phyloP scores from a whole-genome alignment of 2,888 invertebrate species.

The Helicoverpa assulta region DNA sequence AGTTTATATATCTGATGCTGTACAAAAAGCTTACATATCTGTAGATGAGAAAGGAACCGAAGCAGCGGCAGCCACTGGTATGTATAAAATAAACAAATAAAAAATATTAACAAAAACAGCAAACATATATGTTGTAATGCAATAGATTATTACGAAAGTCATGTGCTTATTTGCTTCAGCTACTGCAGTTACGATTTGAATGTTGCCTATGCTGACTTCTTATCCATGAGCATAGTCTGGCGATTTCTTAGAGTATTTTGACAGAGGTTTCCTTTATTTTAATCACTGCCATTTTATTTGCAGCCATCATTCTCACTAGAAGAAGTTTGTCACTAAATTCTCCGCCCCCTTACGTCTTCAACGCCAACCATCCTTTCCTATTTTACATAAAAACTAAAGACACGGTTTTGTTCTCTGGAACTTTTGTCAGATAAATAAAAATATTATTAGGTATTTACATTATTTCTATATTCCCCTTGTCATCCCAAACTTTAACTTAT shows the following conservation, averaged over 20 bases:
- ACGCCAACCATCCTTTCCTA: conserved; percentile 60
- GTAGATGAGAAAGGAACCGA: conserved; percentile 76
- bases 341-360: conserved; percentile 47
- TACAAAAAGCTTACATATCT: conserved; percentile 72
- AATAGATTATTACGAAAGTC: no score
- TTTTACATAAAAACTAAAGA: conserved; percentile 50
- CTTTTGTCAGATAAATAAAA: conserved; percentile 47
- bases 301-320: conserved; percentile 38
- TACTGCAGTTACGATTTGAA: no score
- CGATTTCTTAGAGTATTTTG: no score
- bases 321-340: conserved; percentile 36
- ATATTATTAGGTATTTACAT: not conserved
- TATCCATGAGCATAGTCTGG: no score
- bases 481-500: conserved; percentile 17
- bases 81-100: conserved; percentile 24
- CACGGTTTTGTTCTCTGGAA: conserved; percentile 55
- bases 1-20: conserved; percentile 63
- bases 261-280: not conserved
- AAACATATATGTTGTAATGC: no score
- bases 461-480: no score
- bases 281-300: conserved; percentile 17
- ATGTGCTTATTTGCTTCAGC: no score
- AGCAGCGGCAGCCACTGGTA: conserved; percentile 80
- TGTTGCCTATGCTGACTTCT: no score
- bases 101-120: no score